Conservation (phyloP, 2,797 vertebrate genomes). For the Hemibagrus guttatus region DNA sequence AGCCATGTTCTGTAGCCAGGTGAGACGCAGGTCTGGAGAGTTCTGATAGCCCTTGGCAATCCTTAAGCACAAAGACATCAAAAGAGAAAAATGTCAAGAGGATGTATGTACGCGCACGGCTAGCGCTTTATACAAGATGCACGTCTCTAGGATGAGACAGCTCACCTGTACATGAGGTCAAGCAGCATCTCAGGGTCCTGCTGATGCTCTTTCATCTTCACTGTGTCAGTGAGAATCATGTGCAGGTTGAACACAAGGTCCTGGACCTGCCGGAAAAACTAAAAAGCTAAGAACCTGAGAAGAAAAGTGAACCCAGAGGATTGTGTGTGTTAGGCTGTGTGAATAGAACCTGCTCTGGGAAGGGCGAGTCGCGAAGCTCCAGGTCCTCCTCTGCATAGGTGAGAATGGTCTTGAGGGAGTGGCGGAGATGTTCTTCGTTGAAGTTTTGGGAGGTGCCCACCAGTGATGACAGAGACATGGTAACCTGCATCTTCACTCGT, state of each 20-base stretch:
- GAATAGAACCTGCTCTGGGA: conserved; percentile 83
- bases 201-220: conserved; percentile 95
- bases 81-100: not conserved
- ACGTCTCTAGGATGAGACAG: not conserved
- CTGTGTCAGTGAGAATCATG: conserved; percentile 94
- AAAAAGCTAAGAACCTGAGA: not conserved
- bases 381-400: conserved; percentile 89
- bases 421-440: conserved; percentile 87
- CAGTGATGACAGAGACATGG: conserved; percentile 90
- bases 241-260: conserved; percentile 93
- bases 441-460: conserved; percentile 89
- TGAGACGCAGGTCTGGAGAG: conserved; percentile 89
- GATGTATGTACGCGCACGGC: no score
- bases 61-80: conserved; percentile 61
- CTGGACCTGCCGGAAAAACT: conserved; percentile 77
- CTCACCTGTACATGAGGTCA: conserved; percentile 91
- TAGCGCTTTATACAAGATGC: not conserved
- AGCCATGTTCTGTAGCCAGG: conserved; percentile 94
- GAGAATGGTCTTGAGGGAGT: conserved; percentile 89
- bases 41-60: conserved; percentile 94
- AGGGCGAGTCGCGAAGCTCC: conserved; percentile 85
- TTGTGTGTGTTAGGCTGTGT: not conserved
- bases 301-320: not conserved
- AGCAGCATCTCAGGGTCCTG: conserved; percentile 94
- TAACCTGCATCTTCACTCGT: conserved; percentile 94